A percentile compares a stretch with the other conserved stretches of the same genome.
phyloP scores from a whole-genome alignment of 2,113 vertebrate genomes.

The Albula goreensis region DNA sequence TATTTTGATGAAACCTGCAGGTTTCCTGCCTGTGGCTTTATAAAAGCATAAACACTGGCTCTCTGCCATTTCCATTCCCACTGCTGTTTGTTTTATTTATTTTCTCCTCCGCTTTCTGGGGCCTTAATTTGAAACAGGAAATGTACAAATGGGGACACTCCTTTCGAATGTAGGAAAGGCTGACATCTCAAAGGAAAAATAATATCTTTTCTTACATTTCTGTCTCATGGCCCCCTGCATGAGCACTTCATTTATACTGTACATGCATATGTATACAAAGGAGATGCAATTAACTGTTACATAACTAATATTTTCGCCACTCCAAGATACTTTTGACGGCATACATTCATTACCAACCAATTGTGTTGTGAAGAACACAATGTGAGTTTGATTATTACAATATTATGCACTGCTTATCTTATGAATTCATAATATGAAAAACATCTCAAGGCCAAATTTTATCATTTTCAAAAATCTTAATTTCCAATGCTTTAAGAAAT shows the following conservation, averaged over 20 bases:
- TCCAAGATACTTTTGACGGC: too few relatives aligned
- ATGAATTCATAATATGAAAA: background rate
- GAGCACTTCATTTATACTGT: background rate
- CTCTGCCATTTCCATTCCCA: background rate
- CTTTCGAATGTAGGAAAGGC: background rate
- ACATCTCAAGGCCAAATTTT: background rate
- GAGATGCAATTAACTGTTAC: too few relatives aligned
- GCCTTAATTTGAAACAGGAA: background rate
- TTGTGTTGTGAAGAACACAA: too few relatives aligned
- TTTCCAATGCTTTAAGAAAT: too few relatives aligned
- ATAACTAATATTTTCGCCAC: too few relatives aligned
- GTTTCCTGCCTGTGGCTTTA: background rate
- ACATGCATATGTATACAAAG: background rate
- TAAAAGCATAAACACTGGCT: background rate
- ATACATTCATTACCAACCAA: too few relatives aligned
- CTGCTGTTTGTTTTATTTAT: background rate
- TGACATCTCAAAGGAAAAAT: background rate
- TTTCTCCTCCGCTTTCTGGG: background rate
- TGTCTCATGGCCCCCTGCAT: background rate
- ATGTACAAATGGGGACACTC: background rate
- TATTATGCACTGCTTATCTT: background rate
- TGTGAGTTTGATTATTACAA: too few relatives aligned
- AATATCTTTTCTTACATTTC: background rate
- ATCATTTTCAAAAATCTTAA: background rate
- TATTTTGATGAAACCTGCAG: background rate